A percentile compares a stretch with the other conserved stretches of the same genome.
Evolutionary conservation across 1,140 invertebrate genomes (phyloP).

Genomic region (Cydia pomonella): DNA sequence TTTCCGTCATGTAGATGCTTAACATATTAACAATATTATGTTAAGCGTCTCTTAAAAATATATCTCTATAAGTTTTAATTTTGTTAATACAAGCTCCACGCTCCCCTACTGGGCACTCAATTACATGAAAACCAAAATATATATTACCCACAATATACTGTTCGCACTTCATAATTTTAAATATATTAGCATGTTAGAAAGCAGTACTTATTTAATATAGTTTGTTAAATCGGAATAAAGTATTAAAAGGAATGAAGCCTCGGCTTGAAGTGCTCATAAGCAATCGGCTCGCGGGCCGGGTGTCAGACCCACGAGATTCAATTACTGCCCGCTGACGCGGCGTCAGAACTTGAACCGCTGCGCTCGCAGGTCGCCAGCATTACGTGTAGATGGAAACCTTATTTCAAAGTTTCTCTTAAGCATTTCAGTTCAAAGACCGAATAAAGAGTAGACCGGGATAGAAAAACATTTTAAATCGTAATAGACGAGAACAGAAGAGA

Average conservation of each 20-base stretch:
- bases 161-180: background rate
- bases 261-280: constrained; percentile 45
- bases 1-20: no score
- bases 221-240: background rate
- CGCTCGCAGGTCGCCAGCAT: constrained; percentile 14
- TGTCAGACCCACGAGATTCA: constrained; percentile 52
- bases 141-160: no score
- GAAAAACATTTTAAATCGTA: no score
- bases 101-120: no score
- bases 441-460: no score
- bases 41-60: no score
- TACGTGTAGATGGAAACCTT: constrained; percentile 23
- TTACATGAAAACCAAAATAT: no score
- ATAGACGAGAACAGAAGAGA: no score
- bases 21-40: no score
- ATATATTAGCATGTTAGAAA: background rate
- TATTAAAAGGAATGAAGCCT: background rate
- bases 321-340: constrained; percentile 52
- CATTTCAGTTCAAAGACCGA: constrained; percentile 1
- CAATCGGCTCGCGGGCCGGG: constrained; percentile 38
- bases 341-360: constrained; percentile 50
- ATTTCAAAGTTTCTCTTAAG: constrained; percentile 23
- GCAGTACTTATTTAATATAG: background rate
- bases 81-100: no score
- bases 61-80: no score